phyloP scores from a whole-genome alignment of 2,113 vertebrate genomes.

The Serilophus lunatus region DNA sequence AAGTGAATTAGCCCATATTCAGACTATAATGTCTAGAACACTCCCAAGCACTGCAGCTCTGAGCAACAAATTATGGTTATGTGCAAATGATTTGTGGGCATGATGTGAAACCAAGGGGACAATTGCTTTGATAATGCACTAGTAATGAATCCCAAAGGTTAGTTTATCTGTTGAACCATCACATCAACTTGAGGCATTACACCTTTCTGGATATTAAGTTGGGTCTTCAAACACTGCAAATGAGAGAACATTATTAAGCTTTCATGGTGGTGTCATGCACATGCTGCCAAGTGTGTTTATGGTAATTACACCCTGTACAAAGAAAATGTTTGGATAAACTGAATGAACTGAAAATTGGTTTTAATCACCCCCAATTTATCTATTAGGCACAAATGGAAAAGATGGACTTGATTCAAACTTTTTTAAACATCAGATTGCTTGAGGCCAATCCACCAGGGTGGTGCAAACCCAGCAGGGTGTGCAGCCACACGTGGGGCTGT shows the following conservation, averaged over 20 bases:
- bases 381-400: conserved; percentile 31
- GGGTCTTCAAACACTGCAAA: conserved; percentile 47
- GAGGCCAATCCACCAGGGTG: neutral
- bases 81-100: neutral
- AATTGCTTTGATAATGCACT: neutral
- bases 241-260: neutral
- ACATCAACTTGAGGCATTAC: neutral
- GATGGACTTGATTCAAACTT: conserved; percentile 29
- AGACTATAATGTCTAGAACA: neutral
- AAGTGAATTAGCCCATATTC: neutral
- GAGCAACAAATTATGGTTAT: neutral
- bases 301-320: conserved; percentile 35
- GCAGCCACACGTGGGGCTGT: rapidly evolving
- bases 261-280: conserved; percentile 8
- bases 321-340: conserved; percentile 11
- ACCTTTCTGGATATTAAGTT: neutral
- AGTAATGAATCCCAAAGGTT: neutral
- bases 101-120: neutral
- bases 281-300: neutral
- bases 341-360: conserved; percentile 12
- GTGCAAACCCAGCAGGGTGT: rapidly evolving
- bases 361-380: conserved; percentile 32
- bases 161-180: neutral
- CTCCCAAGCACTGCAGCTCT: neutral
- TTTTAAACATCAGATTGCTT: neutral